phyloP scores from a whole-genome alignment of 1,140 invertebrate species.

The Heliconius eleuchia region DNA sequence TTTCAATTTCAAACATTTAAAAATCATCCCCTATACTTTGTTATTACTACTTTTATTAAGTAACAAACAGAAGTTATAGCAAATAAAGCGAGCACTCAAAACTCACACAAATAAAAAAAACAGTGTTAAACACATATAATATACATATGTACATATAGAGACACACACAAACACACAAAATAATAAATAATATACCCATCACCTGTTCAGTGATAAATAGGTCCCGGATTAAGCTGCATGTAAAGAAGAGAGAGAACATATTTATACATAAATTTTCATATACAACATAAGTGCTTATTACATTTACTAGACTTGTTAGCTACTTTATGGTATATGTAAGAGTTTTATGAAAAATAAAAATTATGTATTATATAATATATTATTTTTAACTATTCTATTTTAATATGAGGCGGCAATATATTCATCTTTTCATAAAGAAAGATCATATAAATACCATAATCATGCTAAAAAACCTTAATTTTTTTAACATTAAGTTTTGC shows the following conservation, averaged over 20 bases:
- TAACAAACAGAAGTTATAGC: not conserved
- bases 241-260: slow-evolving; percentile 75
- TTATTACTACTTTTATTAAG: not conserved
- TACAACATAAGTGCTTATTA: slow-evolving; percentile 25
- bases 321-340: slow-evolving; percentile 19
- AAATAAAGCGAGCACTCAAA: slow-evolving; percentile 10
- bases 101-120: slow-evolving; percentile 12
- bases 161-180: slow-evolving; percentile 39
- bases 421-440: not conserved
- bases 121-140: not conserved
- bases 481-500: too few species aligned
- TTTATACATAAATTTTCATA: slow-evolving; percentile 50
- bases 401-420: not conserved
- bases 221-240: slow-evolving; percentile 82
- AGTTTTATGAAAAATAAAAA: slow-evolving; percentile 5
- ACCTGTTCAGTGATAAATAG: slow-evolving; percentile 82
- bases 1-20: not conserved
- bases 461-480: too few species aligned
- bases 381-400: not conserved
- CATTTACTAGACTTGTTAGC: slow-evolving; percentile 33
- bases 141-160: slow-evolving; percentile 11
- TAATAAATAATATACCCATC: slow-evolving; percentile 74
- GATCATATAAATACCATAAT: too few species aligned
- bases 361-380: not conserved
- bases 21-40: not conserved